Base-by-base conservation (phyloP, 2,888 invertebrate species). In the Cistogaster globosa region DNA sequence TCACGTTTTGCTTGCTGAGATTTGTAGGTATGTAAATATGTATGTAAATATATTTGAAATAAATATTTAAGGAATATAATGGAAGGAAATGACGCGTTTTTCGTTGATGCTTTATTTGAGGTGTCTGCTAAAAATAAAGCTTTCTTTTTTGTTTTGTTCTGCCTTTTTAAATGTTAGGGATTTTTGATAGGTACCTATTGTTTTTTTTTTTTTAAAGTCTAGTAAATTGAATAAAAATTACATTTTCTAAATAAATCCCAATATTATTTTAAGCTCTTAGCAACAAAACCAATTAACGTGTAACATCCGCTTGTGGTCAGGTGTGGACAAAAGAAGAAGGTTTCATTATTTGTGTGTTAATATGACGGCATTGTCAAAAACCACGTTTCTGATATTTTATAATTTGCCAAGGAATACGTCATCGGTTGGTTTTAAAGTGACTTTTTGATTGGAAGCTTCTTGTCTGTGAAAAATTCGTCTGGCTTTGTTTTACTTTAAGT, bases 71-170 rank as follows among this genome's bases (percentile, higher is more conserved):
- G 69, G 42, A 81, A 82, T 20, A 48, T 9, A n/a, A 53, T 74
- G 77, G 20, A 80, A 84, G 84, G 77, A 82, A 82, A 63, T 77
- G 68, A 81, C 48, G 74, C 62, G 51, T 53, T 45, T 58, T 58
- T 58, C 12, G 42, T 42, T 42, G 42, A 12, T 42, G 42, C 4
- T 42, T 42, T 11, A 48, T 72, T 20, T 53, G 42, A 63, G 22
- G n/a, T 51, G 74, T 79, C 63, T 83, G 69, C n/a, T 14, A 67
- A 79, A 67, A 65, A 32, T 45, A 69, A 58, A 84, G 80, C 76
- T 84, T 67, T 84, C 51, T 42, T 8, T 7, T 16, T 20, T 0
- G 8, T 36, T 20, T 38, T 42, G 42, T 63, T 58, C 36, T 16
- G 12, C 20, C 20, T 38, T 14, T 63, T 32, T 6, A 79, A 42